Percentiles rank a stretch among this genome's conserved stretches.
phyloP scores from a whole-genome alignment of 2,797 vertebrate genomes.

The Carapus acus region DNA sequence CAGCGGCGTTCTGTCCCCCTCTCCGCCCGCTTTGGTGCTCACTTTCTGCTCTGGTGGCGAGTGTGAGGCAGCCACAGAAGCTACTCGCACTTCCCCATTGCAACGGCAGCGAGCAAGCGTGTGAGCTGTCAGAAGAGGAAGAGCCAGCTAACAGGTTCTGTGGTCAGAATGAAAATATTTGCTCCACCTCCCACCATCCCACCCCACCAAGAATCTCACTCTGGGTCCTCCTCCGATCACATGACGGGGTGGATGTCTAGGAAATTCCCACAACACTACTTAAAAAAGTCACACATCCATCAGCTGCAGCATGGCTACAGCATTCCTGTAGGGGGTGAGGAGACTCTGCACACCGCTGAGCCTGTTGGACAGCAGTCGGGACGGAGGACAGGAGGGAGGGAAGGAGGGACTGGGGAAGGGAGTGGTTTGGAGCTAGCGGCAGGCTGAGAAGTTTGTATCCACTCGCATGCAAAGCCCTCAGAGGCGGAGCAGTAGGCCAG shows the following conservation, averaged over 20 bases:
- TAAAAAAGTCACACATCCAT: conserved; percentile 19
- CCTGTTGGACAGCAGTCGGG: conserved; percentile 58
- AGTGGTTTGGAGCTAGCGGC: conserved; percentile 15
- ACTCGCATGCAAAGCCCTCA: too few species aligned
- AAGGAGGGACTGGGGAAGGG: conserved; percentile 23
- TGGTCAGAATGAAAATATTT: conserved; percentile 75
- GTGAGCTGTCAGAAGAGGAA: conserved; percentile 77
- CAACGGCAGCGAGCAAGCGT: conserved; percentile 47
- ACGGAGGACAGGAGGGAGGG: conserved; percentile 13
- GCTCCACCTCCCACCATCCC: too few species aligned
- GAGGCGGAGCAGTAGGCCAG: too few species aligned
- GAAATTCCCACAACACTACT: too few species aligned
- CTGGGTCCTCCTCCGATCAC: conserved; percentile 65
- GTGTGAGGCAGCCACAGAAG: conserved; percentile 16
- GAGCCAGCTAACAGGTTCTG: conserved; percentile 76
- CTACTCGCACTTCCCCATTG: conserved; percentile 53
- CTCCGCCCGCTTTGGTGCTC: too few species aligned
- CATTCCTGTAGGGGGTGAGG: conserved; percentile 21
- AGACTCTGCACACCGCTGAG: conserved; percentile 18
- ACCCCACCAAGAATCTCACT: conserved; percentile 59
- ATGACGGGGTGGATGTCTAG: conserved; percentile 8
- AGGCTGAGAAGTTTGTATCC: conserved; percentile 5
- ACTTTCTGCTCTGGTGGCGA: conserved; percentile 19
- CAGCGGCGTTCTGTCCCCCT: conserved; percentile 6
- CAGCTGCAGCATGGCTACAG: conserved; percentile 21